Conservation (phyloP, 2,888 invertebrate genomes). For the Exocentrus adspersus region DNA sequence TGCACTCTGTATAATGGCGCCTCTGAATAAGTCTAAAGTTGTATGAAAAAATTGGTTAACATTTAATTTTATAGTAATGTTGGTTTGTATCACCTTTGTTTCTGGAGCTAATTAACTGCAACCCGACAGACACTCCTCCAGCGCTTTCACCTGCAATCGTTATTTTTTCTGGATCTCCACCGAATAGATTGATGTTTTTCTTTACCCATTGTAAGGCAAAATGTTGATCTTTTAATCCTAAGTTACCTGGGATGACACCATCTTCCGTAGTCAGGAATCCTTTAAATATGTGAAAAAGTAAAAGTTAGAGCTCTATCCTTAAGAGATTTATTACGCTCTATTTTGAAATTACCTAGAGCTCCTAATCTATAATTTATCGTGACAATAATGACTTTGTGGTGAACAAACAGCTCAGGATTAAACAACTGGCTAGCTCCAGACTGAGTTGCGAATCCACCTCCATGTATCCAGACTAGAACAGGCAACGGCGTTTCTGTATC, state of each 20-base stretch:
- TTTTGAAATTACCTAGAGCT: conserved; percentile 17
- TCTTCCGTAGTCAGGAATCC: conserved; percentile 28
- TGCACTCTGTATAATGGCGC: conserved; percentile 34
- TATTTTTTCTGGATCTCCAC: conserved; percentile 24
- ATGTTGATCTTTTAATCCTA: conserved; percentile 20
- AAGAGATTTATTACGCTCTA: too few species aligned
- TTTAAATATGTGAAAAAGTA: too few species aligned
- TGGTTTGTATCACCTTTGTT: conserved; percentile 27
- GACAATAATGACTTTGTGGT: conserved; percentile 40
- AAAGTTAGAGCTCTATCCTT: too few species aligned
- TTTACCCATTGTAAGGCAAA: conserved; percentile 21
- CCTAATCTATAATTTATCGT: conserved; percentile 44
- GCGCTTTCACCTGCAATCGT: conserved; percentile 24
- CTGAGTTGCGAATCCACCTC: conserved; percentile 42
- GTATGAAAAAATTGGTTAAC: not conserved
- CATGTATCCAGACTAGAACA: conserved; percentile 50
- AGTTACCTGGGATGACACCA: conserved; percentile 24
- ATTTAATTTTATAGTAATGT: not conserved
- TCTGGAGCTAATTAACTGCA: not conserved
- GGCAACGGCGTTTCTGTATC: conserved; percentile 25
- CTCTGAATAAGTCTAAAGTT: conserved; percentile 3
- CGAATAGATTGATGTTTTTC: conserved; percentile 28
- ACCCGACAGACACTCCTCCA: conserved; percentile 8
- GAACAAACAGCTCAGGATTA: conserved; percentile 43
- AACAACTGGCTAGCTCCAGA: conserved; percentile 31